Conservation (phyloP, 1,140 invertebrate genomes). For the Scylla paramamosain region DNA sequence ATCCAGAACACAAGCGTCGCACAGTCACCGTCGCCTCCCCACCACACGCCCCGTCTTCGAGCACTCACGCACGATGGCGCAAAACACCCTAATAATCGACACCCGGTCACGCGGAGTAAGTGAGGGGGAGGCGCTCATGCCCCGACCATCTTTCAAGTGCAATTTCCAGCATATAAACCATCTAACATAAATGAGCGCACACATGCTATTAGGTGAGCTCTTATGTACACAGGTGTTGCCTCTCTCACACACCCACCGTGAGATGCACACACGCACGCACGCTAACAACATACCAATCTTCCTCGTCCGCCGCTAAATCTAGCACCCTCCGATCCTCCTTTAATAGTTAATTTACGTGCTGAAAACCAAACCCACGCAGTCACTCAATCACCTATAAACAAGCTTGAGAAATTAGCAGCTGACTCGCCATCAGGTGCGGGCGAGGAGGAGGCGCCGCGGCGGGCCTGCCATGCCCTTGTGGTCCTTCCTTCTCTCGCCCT, state of each 20-base stretch:
- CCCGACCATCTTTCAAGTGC: neutral
- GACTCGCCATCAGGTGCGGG: slow-evolving; percentile 47
- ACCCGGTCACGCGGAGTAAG: too few relatives aligned
- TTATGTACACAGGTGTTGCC: neutral
- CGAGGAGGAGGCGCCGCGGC: neutral
- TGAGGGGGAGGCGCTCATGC: too few relatives aligned
- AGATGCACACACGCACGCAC: slow-evolving; percentile 24
- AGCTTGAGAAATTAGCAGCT: slow-evolving; percentile 74
- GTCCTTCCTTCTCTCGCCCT: neutral
- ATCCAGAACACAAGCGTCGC: too few relatives aligned
- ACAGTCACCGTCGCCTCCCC: too few relatives aligned
- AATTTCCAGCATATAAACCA: neutral
- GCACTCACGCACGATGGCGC: too few relatives aligned
- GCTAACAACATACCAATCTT: slow-evolving; percentile 59
- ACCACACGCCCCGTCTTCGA: too few relatives aligned
- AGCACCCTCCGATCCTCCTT: slow-evolving; percentile 70
- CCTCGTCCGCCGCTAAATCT: slow-evolving; percentile 64
- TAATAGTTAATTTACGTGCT: slow-evolving; percentile 76
- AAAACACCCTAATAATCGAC: too few relatives aligned
- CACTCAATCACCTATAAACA: slow-evolving; percentile 75
- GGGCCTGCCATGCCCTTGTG: neutral
- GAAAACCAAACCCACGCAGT: slow-evolving; percentile 75
- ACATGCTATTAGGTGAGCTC: slow-evolving; percentile 2
- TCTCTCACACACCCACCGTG: neutral
- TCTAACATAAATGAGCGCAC: neutral